These are phyloP conservation scores for Crossoptilon crossoptilon DNA, from an alignment of 2,797 vertebrate species.

Conservation along the genomic window DNA sequence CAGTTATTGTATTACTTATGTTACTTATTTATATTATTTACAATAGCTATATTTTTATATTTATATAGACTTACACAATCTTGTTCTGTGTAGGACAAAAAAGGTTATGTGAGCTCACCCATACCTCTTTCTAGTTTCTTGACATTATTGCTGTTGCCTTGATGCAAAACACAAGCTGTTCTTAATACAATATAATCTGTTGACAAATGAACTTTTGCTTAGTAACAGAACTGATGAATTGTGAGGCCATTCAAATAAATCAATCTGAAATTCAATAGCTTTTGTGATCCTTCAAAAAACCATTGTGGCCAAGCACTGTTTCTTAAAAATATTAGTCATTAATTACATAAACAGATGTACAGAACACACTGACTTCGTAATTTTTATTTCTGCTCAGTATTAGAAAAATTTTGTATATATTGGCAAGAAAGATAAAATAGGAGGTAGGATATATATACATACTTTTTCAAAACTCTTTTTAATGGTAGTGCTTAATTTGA, in stretches of 20 bases:
- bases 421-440: background rate
- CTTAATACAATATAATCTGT: background rate
- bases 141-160: background rate
- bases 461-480: background rate
- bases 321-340: background rate
- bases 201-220: background rate
- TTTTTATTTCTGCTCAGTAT: background rate
- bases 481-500: background rate
- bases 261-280: constrained; percentile 27
- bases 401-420: background rate
- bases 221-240: background rate
- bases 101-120: background rate
- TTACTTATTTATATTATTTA: background rate
- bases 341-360: background rate
- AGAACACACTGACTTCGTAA: background rate
- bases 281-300: constrained; percentile 16
- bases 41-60: background rate
- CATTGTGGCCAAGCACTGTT: background rate
- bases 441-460: background rate
- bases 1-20: background rate
- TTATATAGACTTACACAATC: background rate
- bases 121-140: background rate
- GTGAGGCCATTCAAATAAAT: constrained; percentile 36
- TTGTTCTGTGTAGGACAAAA: background rate
- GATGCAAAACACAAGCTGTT: background rate